Evolutionary conservation across 2,888 invertebrate genomes (phyloP), one percentile per base, ranked within the genome.

Genomic region (Lymantria monacha): DNA sequence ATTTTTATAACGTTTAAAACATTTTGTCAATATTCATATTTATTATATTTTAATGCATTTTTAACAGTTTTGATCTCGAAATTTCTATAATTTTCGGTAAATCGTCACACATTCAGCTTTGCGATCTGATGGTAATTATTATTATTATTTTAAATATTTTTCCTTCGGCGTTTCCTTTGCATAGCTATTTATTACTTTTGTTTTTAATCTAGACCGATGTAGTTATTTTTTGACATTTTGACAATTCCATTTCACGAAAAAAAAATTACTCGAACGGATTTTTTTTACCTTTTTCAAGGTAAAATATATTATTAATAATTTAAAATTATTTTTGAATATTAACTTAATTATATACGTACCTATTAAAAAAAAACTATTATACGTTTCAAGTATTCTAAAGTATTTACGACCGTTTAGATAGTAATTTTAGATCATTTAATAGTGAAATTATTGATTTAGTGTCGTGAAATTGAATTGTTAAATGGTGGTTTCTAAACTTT

Each of bases 41-140:
- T 22, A 22, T 22, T 22, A 22, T 5, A 22, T 22, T 22, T 22
- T 22, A 22, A 22, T 22, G 22, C 3, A 22, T 22, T 22, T 22
- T 22, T 22, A 22, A 22, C 22, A 22, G 22, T 22, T n/a, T 22
- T 22, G 22, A 22, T 22, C 22, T 22, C 22, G 22, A 22, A 22
- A 22, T 5, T 22, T 33, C 9, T 8, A 8, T 33, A 33, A 13
- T 38, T 55, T 68, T 77, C 70, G 84, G 82, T 70, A 60, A 60
- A 79, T 78, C 76, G 83, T 79, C 76, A 60, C 72, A 64, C 70
- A 70, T 74, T 77, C 74, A 41, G 15, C 73, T 78, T 72, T 76
- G 38, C n/a, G 83, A 83, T 86, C 83, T 85, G 84, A 85, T 69
- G 70, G 64, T 59, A 54, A 63, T 54, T 56, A 50, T 53, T 46